phyloP scores from a whole-genome alignment of 1,140 invertebrate species.

The Aphelenchoides besseyi region DNA sequence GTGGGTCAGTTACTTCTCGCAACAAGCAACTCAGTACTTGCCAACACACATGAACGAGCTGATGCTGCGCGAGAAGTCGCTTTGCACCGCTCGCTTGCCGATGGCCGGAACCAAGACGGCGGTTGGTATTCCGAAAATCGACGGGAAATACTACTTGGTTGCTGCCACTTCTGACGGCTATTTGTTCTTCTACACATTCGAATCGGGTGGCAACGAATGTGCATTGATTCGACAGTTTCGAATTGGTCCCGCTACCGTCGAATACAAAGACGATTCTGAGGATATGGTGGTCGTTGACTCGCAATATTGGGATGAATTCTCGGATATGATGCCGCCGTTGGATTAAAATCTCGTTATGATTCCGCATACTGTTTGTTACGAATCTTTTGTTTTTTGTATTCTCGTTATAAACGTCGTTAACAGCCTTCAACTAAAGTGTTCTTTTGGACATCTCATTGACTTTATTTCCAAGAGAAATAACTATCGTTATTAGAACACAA shows the following conservation, averaged over 20 bases:
- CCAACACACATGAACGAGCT: constrained; percentile 48
- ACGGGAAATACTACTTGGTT: constrained; percentile 40
- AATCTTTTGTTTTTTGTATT: too few species aligned
- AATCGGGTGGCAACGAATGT: constrained; percentile 36
- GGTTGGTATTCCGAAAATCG: constrained; percentile 40
- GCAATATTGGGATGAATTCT: background rate
- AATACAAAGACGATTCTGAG: background rate
- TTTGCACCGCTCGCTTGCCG: constrained; percentile 48
- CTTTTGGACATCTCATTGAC: too few species aligned
- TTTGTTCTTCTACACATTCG: constrained; percentile 48
- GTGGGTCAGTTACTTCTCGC: constrained; percentile 50
- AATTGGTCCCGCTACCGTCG: constrained; percentile 43
- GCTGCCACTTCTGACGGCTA: constrained; percentile 48
- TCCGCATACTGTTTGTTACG: too few species aligned
- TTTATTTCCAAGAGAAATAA: too few species aligned
- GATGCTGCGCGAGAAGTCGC: constrained; percentile 51
- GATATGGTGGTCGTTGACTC: background rate
- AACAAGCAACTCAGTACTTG: constrained; percentile 43
- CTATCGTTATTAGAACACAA: too few species aligned
- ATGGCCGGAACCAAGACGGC: constrained; percentile 46
- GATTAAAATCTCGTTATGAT: too few species aligned
- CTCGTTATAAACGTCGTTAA: too few species aligned
- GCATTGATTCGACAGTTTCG: constrained; percentile 42
- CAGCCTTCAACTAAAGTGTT: too few species aligned
- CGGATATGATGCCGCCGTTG: background rate